Base-by-base conservation (phyloP, 23 tunicate species). In the Trididemnum nubilum region DNA sequence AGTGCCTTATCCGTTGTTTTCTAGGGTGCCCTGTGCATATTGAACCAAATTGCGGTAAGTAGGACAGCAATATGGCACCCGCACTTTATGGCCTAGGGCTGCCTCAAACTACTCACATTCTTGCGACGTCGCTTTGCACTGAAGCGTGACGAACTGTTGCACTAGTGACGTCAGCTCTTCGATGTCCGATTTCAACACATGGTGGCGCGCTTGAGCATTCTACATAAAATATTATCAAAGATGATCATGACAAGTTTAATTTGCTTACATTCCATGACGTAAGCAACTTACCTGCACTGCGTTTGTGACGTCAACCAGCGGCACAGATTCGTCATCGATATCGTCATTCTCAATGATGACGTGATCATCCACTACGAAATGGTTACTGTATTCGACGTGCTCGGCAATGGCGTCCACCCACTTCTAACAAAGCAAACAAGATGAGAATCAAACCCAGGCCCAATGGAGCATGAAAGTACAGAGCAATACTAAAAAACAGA, bases 361-460 rank as follows among this genome's bases (percentile, higher is more conserved):
- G 65, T 86, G 81, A 36, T 85, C 89, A 18, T 52, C 85, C 2
- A 57, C 90, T 12, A 90, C 91, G 78, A 88, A 92, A 28, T 92
- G 88, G 59, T 82, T 87, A 72, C 92, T 92, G 85, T 86, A 86
- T 38, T 81, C 86, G 4, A 71, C 63, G 64, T 92, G 97, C 30
- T 82, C 94, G 34, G 35, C 39, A 12, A 92, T 83, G 19, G 92
- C 97, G 7, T 92, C 88, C 25, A 83, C 51, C 97, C 97, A 92
- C 82, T 86, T 86, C 97, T 91, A n/a, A n/a, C n/a, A n/a, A n/a
- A n/a, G n/a, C n/a, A n/a, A n/a, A n/a, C n/a, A n/a, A n/a, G n/a
- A n/a, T n/a, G n/a, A n/a, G n/a, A n/a, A n/a, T n/a, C n/a, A n/a
- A n/a, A n/a, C n/a, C n/a, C n/a, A n/a, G n/a, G n/a, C n/a, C n/a